These are phyloP conservation scores for Pogonognathellus flavescens DNA, from an alignment of 1,140 invertebrate species.

Conservation along the genomic window DNA sequence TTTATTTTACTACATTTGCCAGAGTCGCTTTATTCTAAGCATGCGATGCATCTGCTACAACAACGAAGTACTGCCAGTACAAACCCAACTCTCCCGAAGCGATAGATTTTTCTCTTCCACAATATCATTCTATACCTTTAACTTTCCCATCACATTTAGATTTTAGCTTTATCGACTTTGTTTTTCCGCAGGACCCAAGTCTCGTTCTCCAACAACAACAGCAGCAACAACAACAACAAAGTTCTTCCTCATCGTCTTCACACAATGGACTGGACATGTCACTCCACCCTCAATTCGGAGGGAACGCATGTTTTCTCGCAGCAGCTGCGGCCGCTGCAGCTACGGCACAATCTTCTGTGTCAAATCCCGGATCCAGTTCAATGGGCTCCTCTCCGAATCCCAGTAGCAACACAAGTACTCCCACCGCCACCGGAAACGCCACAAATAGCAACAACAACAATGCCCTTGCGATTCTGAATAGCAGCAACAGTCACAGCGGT, in stretches of 20 bases:
- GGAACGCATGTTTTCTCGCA: constrained; percentile 9
- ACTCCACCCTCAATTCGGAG: constrained; percentile 54
- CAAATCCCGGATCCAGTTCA: constrained; percentile 36
- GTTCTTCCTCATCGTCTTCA: constrained; percentile 51
- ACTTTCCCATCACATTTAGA: too few species aligned
- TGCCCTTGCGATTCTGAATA: not conserved
- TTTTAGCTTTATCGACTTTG: too few species aligned
- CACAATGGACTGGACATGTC: constrained; percentile 66
- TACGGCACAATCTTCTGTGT: constrained; percentile 6
- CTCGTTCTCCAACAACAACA: constrained; percentile 34
- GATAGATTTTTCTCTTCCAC: too few species aligned
- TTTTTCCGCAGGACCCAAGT: constrained; percentile 43
- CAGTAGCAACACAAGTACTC: constrained; percentile 1
- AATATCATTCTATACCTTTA: too few species aligned
- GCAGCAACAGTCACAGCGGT: not conserved
- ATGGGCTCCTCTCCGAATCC: constrained; percentile 22
- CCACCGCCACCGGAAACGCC: not conserved
- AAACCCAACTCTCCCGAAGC: too few species aligned
- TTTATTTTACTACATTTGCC: too few species aligned
- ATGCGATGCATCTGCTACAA: too few species aligned
- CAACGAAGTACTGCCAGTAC: too few species aligned
- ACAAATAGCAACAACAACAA: constrained; percentile 34
- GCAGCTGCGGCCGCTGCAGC: not conserved
- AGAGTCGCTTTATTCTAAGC: too few species aligned
- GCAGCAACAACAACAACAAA: constrained; percentile 40